These are phyloP conservation scores for Sphaeridia pumilis DNA, from an alignment of 2,888 invertebrate genomes.

Conservation along the genomic window DNA sequence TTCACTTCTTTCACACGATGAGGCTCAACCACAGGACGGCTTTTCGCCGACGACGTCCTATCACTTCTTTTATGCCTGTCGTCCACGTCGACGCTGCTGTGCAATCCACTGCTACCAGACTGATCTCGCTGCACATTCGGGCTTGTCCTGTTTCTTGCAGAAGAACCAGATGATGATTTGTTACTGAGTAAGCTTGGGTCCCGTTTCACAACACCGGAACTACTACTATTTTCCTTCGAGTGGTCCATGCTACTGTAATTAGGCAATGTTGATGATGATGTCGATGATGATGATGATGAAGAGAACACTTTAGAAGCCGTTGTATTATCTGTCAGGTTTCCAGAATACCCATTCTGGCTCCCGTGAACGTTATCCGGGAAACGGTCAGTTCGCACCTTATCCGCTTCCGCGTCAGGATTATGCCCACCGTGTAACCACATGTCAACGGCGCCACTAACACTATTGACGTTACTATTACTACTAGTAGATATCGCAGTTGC, in stretches of 20 bases:
- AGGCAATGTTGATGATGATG: neutral
- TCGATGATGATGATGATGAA: constrained; percentile 2
- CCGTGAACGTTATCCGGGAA: neutral
- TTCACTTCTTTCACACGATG: neutral
- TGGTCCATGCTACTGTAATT: constrained; percentile 8
- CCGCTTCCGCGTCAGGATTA: constrained; percentile 30
- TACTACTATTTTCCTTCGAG: constrained; percentile 4
- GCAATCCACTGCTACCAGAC: neutral
- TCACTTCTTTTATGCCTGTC: neutral
- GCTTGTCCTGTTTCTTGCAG: neutral
- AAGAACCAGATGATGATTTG: neutral
- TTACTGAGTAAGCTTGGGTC: constrained; percentile 8
- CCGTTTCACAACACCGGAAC: constrained; percentile 10
- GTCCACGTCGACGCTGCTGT: neutral
- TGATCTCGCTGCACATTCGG: neutral
- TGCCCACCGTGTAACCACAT: constrained; percentile 23
- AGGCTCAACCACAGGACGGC: neutral
- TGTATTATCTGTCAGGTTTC: neutral
- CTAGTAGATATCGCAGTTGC: neutral
- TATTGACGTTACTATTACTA: constrained; percentile 3
- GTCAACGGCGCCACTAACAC: neutral
- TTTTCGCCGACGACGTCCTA: neutral
- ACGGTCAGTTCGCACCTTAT: constrained; percentile 20
- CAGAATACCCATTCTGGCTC: neutral
- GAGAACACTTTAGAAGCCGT: constrained; percentile 2